These are phyloP conservation scores for Ctenosaura bakeri DNA, from an alignment of 2,797 vertebrate species.

Conservation along the genomic window DNA sequence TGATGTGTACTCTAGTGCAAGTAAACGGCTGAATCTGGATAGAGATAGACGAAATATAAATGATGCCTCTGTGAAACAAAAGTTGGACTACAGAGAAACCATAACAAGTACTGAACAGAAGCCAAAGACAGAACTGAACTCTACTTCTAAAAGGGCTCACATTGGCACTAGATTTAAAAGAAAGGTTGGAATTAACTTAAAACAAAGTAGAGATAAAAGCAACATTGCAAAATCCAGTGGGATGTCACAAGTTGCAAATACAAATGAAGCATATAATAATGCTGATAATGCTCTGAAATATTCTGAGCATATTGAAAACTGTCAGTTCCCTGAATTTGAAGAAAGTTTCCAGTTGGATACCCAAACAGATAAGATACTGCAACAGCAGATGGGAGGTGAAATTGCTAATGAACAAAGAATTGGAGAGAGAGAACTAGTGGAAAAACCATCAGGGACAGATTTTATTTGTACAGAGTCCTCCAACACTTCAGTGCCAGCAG, in stretches of 20 bases:
- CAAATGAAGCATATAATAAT: conserved; percentile 45
- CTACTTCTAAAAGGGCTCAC: conserved; percentile 37
- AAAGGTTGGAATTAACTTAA: conserved; percentile 51
- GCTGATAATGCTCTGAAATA: conserved; percentile 53
- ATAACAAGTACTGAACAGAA: conserved; percentile 51
- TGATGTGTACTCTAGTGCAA: conserved; percentile 50
- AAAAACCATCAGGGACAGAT: conserved; percentile 34
- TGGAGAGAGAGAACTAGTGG: conserved; percentile 45
- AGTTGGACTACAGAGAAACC: conserved; percentile 29
- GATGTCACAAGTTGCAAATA: conserved; percentile 48
- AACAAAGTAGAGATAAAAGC: conserved; percentile 39
- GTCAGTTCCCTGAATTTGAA: conserved; percentile 83
- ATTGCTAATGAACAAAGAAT: conserved; percentile 50
- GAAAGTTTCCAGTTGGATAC: conserved; percentile 94
- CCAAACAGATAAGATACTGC: conserved; percentile 91
- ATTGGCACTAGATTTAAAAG: conserved; percentile 46
- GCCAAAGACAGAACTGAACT: conserved; percentile 52
- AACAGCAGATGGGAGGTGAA: conserved; percentile 78
- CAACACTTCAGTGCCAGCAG: conserved; percentile 36
- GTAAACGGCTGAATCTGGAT: conserved; percentile 61
- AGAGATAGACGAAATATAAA: conserved; percentile 31
- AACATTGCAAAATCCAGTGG: not conserved
- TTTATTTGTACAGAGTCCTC: conserved; percentile 2
- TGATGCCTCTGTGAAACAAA: conserved; percentile 49
- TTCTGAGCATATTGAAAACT: conserved; percentile 40